Base-by-base conservation (phyloP, 2,113 vertebrate species). In the Phoxinus phoxinus region DNA sequence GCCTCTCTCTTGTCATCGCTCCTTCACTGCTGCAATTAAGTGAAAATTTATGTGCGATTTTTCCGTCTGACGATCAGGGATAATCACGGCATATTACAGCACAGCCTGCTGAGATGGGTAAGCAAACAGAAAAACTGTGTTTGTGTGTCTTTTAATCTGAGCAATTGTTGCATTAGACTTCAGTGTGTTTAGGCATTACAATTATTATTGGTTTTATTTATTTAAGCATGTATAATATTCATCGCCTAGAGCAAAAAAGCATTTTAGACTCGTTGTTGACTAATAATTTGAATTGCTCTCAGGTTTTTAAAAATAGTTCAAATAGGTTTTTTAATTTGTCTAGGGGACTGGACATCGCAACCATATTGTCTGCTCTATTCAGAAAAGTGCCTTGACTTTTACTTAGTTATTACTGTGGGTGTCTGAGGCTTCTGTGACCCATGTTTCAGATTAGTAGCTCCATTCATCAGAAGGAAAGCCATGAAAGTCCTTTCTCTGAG, bases 21-120 rank as follows among this genome's bases (percentile, higher is more conserved):
- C 46, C 25, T 74, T 69, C 80, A 44, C 74, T 48, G 56, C 76
- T 82, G 58, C 71, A 87, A 86, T 87, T 84, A 90, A 84, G 87
- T 61, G 63, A 89, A 83, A 41, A 79, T 87, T 87, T 86, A 84
- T 53, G 35, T 85, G 69, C 65, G 81, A 86, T 88, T 77, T 88
- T 83, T 86, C 72, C 51, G 21, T 84, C 84, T 87, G 80, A 84
- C 77, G 81, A 89, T 87, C 85, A 85, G 81, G 86, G 77, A 85
- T 88, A 85, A 88, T 90, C 86, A 83, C 83, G 25, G 11, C 83
- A 46, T 72, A 83, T 86, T 83, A 79, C 65, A 78, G 67, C 81
- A 78, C 81, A 86, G 76, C 87, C 84, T 77, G 83, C 82, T 87
- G 90, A 84, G 87, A 89, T 86, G 85, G 85, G 85, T 88, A 83